Evolutionary conservation across 2,113 vertebrate species (phyloP).

Genomic region (Larimichthys polyactis): DNA sequence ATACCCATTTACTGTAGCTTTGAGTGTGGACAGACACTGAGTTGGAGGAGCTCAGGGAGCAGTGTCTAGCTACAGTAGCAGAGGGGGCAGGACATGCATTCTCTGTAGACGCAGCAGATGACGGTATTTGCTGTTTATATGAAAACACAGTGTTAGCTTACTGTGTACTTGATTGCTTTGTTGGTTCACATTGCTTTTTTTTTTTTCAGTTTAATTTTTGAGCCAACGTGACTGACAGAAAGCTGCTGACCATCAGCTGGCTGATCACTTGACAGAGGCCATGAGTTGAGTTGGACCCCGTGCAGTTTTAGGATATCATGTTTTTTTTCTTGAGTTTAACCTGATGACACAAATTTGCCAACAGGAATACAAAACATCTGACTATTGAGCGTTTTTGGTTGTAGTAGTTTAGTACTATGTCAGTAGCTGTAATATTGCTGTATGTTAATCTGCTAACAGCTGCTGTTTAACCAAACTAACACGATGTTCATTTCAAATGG

Average conservation of each 20-base stretch:
- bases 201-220: background rate
- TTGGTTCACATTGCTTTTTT: background rate
- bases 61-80: background rate
- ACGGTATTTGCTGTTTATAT: background rate
- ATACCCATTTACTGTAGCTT: background rate
- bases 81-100: background rate
- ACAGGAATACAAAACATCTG: background rate
- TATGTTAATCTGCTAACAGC: background rate
- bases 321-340: background rate
- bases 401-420: background rate
- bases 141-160: background rate
- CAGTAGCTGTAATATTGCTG: background rate
- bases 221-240: background rate
- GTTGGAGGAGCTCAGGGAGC: background rate
- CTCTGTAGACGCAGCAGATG: background rate
- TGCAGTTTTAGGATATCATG: background rate
- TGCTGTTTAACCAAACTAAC: background rate
- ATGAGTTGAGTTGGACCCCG: background rate
- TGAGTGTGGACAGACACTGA: background rate
- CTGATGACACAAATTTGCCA: background rate
- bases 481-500: background rate
- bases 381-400: background rate
- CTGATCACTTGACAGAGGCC: constrained; percentile 5
- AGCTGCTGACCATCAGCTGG: constrained; percentile 20
- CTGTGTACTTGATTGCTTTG: background rate